phyloP scores from a whole-genome alignment of 2,113 vertebrate genomes.

The Melanerpes aurifrons region DNA sequence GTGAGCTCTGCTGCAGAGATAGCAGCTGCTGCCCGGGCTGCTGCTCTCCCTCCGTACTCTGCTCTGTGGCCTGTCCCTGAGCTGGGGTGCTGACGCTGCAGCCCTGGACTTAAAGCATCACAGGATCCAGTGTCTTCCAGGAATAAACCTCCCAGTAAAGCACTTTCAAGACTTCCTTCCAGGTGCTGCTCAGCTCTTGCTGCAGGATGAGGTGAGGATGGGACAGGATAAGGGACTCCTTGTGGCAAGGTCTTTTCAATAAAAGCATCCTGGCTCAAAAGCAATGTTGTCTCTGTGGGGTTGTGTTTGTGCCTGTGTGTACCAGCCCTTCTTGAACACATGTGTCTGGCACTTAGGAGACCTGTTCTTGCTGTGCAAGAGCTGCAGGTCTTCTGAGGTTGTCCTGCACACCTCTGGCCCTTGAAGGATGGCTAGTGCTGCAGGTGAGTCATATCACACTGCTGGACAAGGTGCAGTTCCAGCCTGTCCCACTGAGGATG shows the following conservation, averaged over 20 bases:
- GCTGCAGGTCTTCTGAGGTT: neutral
- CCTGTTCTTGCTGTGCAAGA: neutral
- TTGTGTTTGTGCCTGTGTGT: neutral
- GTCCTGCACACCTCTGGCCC: neutral
- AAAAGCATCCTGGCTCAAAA: slow-evolving; percentile 65
- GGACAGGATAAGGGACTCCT: neutral
- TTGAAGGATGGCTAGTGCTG: neutral
- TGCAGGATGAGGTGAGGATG: neutral
- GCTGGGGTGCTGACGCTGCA: neutral
- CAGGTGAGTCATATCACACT: neutral
- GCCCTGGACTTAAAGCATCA: slow-evolving; percentile 40
- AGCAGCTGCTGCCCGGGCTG: neutral
- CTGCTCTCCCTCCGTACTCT: neutral
- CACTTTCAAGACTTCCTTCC: slow-evolving; percentile 60
- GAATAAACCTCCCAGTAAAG: slow-evolving; percentile 45
- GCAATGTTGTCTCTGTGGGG: neutral
- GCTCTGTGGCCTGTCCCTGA: neutral
- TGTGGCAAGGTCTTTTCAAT: slow-evolving; percentile 55
- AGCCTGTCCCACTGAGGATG: neutral
- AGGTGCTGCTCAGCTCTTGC: slow-evolving; percentile 41
- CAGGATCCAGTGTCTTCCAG: slow-evolving; percentile 66
- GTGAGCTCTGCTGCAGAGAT: neutral
- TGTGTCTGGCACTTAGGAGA: neutral
- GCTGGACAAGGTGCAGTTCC: neutral
- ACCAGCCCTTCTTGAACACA: neutral